A percentile compares a stretch with the other conserved stretches of the same genome.
These are phyloP conservation scores for Chloromyia formosa DNA, from an alignment of 2,888 invertebrate species.

Conservation along the genomic window DNA sequence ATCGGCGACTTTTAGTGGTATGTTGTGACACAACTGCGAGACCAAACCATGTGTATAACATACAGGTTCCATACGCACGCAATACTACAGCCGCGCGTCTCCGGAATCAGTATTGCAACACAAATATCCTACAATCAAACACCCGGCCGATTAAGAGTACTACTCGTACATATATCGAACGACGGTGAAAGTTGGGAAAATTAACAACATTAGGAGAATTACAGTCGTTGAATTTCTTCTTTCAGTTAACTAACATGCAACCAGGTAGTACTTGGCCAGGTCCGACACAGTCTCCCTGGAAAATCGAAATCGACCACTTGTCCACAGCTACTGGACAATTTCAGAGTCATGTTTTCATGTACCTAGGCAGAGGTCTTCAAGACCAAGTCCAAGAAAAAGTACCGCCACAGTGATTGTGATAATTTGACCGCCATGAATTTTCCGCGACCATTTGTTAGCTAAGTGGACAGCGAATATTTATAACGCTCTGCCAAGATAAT, in stretches of 20 bases:
- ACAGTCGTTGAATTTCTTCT: slow-evolving; percentile 23
- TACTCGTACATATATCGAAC: not conserved
- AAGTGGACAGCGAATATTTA: not conserved
- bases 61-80: not conserved
- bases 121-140: not conserved
- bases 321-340: slow-evolving; percentile 14
- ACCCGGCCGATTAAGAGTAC: too few species aligned
- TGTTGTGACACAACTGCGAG: slow-evolving; percentile 30
- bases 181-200: slow-evolving; percentile 34
- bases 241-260: slow-evolving; percentile 6
- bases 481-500: slow-evolving; percentile 7
- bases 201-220: slow-evolving; percentile 37
- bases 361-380: not conserved
- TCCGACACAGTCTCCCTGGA: not conserved
- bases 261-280: not conserved
- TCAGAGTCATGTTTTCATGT: slow-evolving; percentile 17
- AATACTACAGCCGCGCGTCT: not conserved
- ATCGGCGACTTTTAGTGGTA: slow-evolving; percentile 2
- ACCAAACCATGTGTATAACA: not conserved
- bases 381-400: not conserved
- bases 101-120: not conserved
- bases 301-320: not conserved
- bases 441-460: not conserved
- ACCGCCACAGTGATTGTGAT: slow-evolving; percentile 4
- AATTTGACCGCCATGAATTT: slow-evolving; percentile 22